phyloP scores from a whole-genome alignment of 1,140 invertebrate species.

The Drosophila ironensis region DNA sequence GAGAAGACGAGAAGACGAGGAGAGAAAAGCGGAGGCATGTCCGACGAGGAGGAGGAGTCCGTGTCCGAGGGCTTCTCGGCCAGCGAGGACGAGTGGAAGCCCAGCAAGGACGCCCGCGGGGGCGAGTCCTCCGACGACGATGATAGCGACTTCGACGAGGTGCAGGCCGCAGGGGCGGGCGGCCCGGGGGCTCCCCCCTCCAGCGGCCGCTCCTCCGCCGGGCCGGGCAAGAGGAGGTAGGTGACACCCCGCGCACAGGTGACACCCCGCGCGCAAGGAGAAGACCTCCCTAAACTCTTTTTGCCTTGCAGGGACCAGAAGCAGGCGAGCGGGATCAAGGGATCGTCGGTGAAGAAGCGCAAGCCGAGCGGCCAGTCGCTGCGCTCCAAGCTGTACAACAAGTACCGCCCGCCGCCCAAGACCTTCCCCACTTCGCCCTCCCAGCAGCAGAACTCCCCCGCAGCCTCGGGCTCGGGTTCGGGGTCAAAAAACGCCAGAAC shows the following conservation, averaged over 20 bases:
- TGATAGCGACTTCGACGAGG: conserved; percentile 75
- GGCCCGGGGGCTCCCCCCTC: conserved; percentile 10
- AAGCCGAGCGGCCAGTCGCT: conserved; percentile 72
- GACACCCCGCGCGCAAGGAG: no score
- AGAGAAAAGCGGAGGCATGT: conserved; percentile 49
- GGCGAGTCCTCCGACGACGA: conserved; percentile 77
- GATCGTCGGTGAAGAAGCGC: conserved; percentile 67
- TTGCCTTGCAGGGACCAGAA: conserved; percentile 52
- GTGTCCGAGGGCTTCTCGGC: conserved; percentile 77
- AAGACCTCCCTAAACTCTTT: not conserved
- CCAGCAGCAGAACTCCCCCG: conserved; percentile 64
- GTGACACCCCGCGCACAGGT: no score
- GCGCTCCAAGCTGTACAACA: conserved; percentile 76
- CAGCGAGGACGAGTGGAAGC: conserved; percentile 80
- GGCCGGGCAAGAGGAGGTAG: conserved; percentile 45
- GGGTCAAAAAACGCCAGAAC: conserved; percentile 80
- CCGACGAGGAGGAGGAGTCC: conserved; percentile 77
- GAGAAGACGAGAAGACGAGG: conserved; percentile 24
- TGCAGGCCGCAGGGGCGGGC: conserved; percentile 12
- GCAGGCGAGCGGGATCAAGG: conserved; percentile 56
- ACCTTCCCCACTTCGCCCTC: conserved; percentile 59
- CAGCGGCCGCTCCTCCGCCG: conserved; percentile 49
- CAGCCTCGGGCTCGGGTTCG: conserved; percentile 70
- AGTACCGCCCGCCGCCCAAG: conserved; percentile 77
- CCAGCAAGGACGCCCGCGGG: conserved; percentile 62